A percentile compares a stretch with the other conserved stretches of the same genome.
phyloP scores from a whole-genome alignment of 2,113 vertebrate genomes.

The Edolisoma coerulescens region DNA sequence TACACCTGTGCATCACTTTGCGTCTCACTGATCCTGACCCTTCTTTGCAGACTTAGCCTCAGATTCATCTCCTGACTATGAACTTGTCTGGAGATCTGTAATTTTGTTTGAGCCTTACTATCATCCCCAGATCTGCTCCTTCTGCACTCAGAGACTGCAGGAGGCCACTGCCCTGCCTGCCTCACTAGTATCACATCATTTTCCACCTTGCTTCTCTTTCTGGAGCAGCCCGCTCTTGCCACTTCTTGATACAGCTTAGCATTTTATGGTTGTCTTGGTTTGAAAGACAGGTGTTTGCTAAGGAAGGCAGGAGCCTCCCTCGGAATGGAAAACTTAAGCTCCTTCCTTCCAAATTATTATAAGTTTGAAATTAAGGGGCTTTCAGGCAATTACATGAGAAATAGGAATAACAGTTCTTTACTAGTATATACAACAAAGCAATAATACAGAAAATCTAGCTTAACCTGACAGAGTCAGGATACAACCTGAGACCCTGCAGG shows the following conservation, averaged over 20 bases:
- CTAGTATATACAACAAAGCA: too few species aligned
- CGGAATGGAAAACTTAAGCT: too few species aligned
- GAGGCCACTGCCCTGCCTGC: not conserved
- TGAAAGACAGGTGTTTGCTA: too few species aligned
- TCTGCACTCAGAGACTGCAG: not conserved
- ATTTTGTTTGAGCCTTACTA: not conserved
- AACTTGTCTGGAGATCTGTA: not conserved
- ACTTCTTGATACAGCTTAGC: not conserved
- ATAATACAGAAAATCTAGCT: too few species aligned
- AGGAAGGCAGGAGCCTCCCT: too few species aligned
- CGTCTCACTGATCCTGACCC: not conserved
- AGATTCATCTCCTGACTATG: not conserved
- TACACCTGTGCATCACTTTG: not conserved
- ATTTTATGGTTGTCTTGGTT: too few species aligned
- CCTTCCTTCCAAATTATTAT: too few species aligned
- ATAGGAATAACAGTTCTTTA: too few species aligned
- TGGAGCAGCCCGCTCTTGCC: not conserved
- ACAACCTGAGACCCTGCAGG: too few species aligned
- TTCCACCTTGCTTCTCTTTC: not conserved
- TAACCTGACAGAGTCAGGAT: too few species aligned
- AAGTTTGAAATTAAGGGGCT: too few species aligned
- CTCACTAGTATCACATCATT: not conserved
- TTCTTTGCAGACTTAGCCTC: not conserved
- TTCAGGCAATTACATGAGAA: too few species aligned
- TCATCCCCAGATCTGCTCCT: not conserved